A percentile compares a stretch with the other conserved stretches of the same genome.
These are phyloP conservation scores for Aphis gossypii DNA, from an alignment of 1,140 invertebrate genomes.

Conservation along the genomic window DNA sequence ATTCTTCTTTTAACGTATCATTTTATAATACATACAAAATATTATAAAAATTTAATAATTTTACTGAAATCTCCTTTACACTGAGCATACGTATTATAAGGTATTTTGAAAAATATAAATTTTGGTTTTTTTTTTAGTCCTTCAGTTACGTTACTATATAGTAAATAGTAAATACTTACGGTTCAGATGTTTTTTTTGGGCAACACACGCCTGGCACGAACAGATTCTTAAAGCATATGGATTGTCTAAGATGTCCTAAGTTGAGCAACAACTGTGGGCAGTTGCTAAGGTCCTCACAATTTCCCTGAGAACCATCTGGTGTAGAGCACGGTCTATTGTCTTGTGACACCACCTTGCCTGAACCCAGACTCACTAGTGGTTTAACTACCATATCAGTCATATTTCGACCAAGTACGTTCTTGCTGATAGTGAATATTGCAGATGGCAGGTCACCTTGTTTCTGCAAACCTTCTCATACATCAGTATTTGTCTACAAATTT, in stretches of 20 bases:
- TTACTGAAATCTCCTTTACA: neutral
- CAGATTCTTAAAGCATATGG: conserved; percentile 88
- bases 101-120: neutral
- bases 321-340: conserved; percentile 74
- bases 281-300: conserved; percentile 86
- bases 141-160: neutral
- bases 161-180: conserved; percentile 55
- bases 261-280: conserved; percentile 88
- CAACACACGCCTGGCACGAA: conserved; percentile 93
- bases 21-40: neutral
- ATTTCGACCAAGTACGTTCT: conserved; percentile 80
- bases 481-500: neutral
- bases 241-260: conserved; percentile 80
- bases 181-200: conserved; percentile 67
- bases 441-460: conserved; percentile 71
- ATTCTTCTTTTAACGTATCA: neutral
- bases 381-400: conserved; percentile 79
- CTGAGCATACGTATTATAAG: neutral
- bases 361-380: conserved; percentile 65
- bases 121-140: neutral
- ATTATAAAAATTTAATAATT: too few species aligned
- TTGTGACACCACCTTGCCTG: conserved; percentile 61
- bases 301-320: conserved; percentile 78
- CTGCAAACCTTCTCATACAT: conserved; percentile 60
- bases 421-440: conserved; percentile 80